These are phyloP conservation scores for Tiliacea citrago DNA, from an alignment of 2,888 invertebrate species.

Conservation along the genomic window DNA sequence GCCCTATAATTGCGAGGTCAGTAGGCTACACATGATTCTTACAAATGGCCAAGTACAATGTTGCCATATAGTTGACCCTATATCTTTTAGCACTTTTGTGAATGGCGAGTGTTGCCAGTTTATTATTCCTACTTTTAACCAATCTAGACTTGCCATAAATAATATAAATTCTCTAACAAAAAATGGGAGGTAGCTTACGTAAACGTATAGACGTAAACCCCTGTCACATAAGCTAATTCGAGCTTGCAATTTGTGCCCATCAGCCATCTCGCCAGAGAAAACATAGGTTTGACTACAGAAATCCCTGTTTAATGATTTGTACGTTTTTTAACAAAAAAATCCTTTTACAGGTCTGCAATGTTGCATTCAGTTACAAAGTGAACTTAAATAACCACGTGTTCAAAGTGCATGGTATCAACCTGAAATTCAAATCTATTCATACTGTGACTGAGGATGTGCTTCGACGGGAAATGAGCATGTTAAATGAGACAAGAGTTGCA, in stretches of 20 bases:
- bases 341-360: constrained; percentile 84
- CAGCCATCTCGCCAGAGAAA: neutral
- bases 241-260: neutral
- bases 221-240: neutral
- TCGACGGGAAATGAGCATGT: constrained; percentile 82
- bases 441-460: constrained; percentile 86
- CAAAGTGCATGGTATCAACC: constrained; percentile 87
- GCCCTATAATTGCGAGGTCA: constrained; percentile 82
- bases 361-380: constrained; percentile 89
- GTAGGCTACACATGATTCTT: constrained; percentile 65
- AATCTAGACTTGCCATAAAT: constrained; percentile 2
- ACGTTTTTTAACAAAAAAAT: neutral
- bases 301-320: neutral
- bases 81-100: constrained; percentile 1
- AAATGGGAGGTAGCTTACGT: no score
- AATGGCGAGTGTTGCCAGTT: constrained; percentile 13
- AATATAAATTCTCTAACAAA: neutral
- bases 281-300: neutral
- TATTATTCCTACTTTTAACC: neutral
- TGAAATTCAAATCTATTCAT: constrained; percentile 89
- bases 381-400: constrained; percentile 88
- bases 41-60: constrained; percentile 23
- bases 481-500: constrained; percentile 79
- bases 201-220: neutral
- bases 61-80: neutral